Evolutionary conservation across 1,140 invertebrate genomes (phyloP), one percentile per base, ranked within the genome.

Genomic region (Popillia japonica): DNA sequence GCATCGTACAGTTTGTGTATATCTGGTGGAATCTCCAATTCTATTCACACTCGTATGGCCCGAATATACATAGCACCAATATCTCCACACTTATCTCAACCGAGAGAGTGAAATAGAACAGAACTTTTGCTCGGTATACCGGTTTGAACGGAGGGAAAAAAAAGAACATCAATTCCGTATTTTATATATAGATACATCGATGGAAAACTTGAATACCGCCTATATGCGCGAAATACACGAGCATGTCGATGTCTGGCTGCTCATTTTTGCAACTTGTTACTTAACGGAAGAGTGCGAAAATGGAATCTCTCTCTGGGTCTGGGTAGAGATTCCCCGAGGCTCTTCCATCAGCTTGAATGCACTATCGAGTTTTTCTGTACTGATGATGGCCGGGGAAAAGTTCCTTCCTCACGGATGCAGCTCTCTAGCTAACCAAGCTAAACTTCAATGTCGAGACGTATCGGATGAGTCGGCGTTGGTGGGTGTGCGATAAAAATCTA

Each of bases 261-360:
- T 68, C 61, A 68, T 68, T 68, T 68, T 20, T 68, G 4, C 61
- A 68, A 68, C 61, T 68, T 68, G 61, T 68, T 68, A 68, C 61
- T 68, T 68, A 68, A 22, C 61, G 61, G 61, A 68, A 68, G 61
- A 68, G 61, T 27, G 61, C 61, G 61, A 68, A 68, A 68, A 68
- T 68, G 61, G 61, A 68, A 68, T 68, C 61, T 34, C 27, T 34
- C 61, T 34, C n/a, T n/a, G n/a, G 61, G 48, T 55, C 48, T 55
- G 48, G 48, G 17, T 55, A 68, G 61, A 68, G 6, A 10, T 68
- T 68, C 61, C 22, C 23, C 61, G 61, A 27, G 27, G 22, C 61
- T 17, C 22, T 27, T 68, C 17, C 61, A 68, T 68, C 61, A 68
- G 61, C 61, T 6, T 22, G 27, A 68, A 68, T 68, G 61, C 61